phyloP scores from a whole-genome alignment of 2,797 vertebrate genomes.

The Cossypha heuglini region DNA sequence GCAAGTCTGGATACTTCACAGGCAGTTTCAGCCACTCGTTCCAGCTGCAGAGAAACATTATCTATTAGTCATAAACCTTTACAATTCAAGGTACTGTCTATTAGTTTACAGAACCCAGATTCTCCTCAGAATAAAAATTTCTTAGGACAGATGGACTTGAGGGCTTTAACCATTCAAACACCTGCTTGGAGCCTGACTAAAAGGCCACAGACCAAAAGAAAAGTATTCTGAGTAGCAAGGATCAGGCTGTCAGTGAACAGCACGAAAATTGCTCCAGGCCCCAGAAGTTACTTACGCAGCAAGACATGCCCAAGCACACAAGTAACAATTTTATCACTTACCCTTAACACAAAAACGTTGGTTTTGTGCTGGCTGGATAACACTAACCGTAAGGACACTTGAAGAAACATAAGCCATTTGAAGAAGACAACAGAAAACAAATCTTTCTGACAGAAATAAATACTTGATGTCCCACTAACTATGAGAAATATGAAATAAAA shows the following conservation, averaged over 20 bases:
- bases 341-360: not conserved
- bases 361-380: not conserved
- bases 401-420: not conserved
- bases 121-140: not conserved
- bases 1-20: conserved; percentile 95
- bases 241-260: not conserved
- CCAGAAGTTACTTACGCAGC: not conserved
- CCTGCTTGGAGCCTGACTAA: not conserved
- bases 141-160: not conserved
- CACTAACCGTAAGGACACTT: not conserved
- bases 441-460: not conserved
- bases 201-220: not conserved
- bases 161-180: not conserved
- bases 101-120: not conserved
- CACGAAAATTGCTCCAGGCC: not conserved
- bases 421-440: not conserved
- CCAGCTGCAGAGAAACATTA: conserved; percentile 80
- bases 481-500: not conserved
- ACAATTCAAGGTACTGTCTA: not conserved
- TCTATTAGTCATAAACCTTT: not conserved
- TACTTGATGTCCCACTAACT: not conserved
- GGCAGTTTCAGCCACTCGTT: conserved; percentile 96
- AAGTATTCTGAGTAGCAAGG: not conserved
- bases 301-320: not conserved
- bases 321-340: not conserved